Percentiles rank a stretch among this genome's conserved stretches.
These are phyloP conservation scores for Hypolimnas misippus DNA, from an alignment of 2,888 invertebrate genomes.

Conservation along the genomic window DNA sequence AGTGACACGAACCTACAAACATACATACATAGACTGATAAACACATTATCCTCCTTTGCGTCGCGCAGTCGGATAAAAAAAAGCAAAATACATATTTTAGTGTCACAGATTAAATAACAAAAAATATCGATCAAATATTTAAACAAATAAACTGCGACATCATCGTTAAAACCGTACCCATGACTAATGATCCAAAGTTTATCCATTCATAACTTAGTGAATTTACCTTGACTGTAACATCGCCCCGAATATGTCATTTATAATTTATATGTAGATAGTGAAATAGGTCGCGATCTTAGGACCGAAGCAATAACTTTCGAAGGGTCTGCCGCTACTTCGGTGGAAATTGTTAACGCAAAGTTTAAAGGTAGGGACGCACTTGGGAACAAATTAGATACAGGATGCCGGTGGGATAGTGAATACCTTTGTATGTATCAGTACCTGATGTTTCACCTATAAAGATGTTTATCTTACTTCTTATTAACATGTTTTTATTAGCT, in stretches of 20 bases:
- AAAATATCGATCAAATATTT: too few species aligned
- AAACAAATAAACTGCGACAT: neutral
- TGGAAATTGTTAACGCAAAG: slow-evolving; percentile 29
- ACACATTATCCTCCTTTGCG: too few species aligned
- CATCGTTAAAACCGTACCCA: neutral
- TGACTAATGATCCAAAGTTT: slow-evolving; percentile 12
- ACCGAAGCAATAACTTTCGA: slow-evolving; percentile 34
- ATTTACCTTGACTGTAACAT: slow-evolving; percentile 15
- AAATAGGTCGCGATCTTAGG: slow-evolving; percentile 33
- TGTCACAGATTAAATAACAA: too few species aligned
- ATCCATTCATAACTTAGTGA: slow-evolving; percentile 21
- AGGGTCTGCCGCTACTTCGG: slow-evolving; percentile 31
- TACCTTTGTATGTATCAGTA: neutral
- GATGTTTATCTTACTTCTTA: too few species aligned
- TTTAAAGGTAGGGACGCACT: slow-evolving; percentile 11
- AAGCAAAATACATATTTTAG: too few species aligned
- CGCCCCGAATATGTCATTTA: slow-evolving; percentile 37
- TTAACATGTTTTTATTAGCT: too few species aligned
- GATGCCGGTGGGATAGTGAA: neutral
- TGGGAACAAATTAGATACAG: neutral
- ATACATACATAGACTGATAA: too few species aligned
- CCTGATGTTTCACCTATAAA: too few species aligned
- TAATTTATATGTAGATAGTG: slow-evolving; percentile 35
- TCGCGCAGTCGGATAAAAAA: too few species aligned
- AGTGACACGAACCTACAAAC: too few species aligned